Evolutionary conservation across 2,113 vertebrate species (phyloP), one percentile per base, ranked within the genome.

Genomic region (Australoheros scitulus): DNA sequence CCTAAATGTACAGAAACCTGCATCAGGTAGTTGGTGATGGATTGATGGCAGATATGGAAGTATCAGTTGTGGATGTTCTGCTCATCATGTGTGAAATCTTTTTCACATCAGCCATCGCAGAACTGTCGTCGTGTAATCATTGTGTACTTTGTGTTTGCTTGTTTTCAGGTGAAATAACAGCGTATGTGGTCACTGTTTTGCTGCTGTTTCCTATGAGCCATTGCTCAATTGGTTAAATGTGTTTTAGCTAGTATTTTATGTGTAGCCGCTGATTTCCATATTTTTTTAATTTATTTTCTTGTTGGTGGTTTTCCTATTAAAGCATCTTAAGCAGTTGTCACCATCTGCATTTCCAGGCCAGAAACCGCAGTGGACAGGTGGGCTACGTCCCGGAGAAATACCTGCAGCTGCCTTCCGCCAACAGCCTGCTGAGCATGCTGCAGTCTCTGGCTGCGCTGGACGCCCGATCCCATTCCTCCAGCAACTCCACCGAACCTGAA

Each of bases 371-470:
- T 0, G 98, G 98, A 0, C 97, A 97, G 41, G 97, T 99, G 43
- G 98, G 98, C 26, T 99, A 99, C 0, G 98, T 99, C 50, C 98
- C 98, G 0, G 98, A 99, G 95, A 99, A 99, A 85, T 99, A 99
- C 93, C 94, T 99, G 76, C 98, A 98, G 84, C 98, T 99, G 84
- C 98, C 98, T 0, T 97, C 97, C 0, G 98, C 98, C 41, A 99
- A 96, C 96, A 99, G 98, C 72, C 96, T 99, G 1, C 96, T 99
- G 93, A 98, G 98, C 60, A 98, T 99, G 98, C 95, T 99, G 9
- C 98, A 99, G 95, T 98, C 97, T 2, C 94, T 99, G 22, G 98
- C 98, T 0, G 97, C 97, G 0, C 92, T 98, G 93, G 98, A 99
- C 74, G 96, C 95, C 5, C 96, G 98, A 0, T 99, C 98, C 0